Evolutionary conservation across 2,797 vertebrate genomes (phyloP), one percentile per base, ranked within the genome.

Genomic region (Buceros bicornis): DNA sequence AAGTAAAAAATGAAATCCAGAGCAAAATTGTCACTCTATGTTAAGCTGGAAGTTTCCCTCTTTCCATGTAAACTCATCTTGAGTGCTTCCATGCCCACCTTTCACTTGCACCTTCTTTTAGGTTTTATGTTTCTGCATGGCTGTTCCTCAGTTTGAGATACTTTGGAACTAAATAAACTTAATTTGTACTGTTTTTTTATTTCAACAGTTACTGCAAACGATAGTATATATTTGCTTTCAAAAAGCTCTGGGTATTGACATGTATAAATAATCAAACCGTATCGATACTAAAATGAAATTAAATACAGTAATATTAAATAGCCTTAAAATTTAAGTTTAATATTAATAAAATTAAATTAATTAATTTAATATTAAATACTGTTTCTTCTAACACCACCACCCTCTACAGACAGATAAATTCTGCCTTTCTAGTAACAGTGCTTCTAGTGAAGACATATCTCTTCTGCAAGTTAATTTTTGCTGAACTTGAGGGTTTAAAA

Each of bases 401-500:
- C 1, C 9, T 6, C 16, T 0, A 0, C 74, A 87, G 35, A 35
- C 1, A 79, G 43, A 22, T 65, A 50, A 80, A 60, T 82, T 53
- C 35, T 89, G 42, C 35, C 61, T 42, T 89, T 77, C 45, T 66
- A 48, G 19, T 54, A 72, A n/a, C 29, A 64, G 25, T 54, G 22
- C 10, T 80, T 83, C 24, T 76, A 51, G 42, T 31, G 35, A 74
- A 61, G 28, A 61, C 8, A 1, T 25, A 13, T 51, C 3, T 74
- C 58, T 70, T 73, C 8, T 74, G 16, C 0, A 2, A 35, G 25
- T 93, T 92, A 62, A 29, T 79, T 92, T 81, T 94, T 85, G 64
- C 43, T 87, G n/a, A 84, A 76, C 31, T 47, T 71, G 48, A 45
- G 31, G 4, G 6, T 57, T 86, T 78, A 37, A 82, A 82, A 22